Percentiles rank a stretch among this genome's conserved stretches.
Evolutionary conservation across 2,797 vertebrate genomes (phyloP).

Genomic region (Hypotaenidia okinawae): DNA sequence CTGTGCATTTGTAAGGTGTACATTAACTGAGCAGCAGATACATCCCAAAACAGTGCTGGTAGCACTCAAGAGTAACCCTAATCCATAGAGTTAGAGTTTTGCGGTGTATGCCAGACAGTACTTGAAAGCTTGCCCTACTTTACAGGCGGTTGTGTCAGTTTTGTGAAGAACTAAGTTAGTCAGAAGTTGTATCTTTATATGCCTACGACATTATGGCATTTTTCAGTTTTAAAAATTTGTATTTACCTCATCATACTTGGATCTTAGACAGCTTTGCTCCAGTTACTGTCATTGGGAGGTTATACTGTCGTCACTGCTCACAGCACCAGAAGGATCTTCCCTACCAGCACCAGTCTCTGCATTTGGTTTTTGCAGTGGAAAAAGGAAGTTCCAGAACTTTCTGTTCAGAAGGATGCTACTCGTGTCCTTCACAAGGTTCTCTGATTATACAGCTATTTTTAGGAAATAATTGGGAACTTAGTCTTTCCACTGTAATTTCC

Average conservation of each 20-base stretch:
- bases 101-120: neutral
- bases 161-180: neutral
- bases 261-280: neutral
- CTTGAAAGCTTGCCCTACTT: neutral
- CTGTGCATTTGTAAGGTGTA: neutral
- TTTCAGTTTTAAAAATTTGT: neutral
- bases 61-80: neutral
- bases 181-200: neutral
- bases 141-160: neutral
- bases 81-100: neutral
- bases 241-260: neutral
- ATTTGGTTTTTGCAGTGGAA: neutral
- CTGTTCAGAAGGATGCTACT: neutral
- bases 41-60: neutral
- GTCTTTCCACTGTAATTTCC: neutral
- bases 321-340: neutral
- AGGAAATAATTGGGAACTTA: neutral
- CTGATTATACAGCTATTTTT: neutral
- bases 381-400: neutral
- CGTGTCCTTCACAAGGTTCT: neutral
- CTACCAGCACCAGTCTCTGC: neutral
- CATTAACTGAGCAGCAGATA: neutral
- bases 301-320: neutral
- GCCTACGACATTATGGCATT: neutral
- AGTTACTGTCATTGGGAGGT: neutral